Base-by-base conservation (phyloP, 2,888 invertebrate species). In the Drosophila setosimentum region DNA sequence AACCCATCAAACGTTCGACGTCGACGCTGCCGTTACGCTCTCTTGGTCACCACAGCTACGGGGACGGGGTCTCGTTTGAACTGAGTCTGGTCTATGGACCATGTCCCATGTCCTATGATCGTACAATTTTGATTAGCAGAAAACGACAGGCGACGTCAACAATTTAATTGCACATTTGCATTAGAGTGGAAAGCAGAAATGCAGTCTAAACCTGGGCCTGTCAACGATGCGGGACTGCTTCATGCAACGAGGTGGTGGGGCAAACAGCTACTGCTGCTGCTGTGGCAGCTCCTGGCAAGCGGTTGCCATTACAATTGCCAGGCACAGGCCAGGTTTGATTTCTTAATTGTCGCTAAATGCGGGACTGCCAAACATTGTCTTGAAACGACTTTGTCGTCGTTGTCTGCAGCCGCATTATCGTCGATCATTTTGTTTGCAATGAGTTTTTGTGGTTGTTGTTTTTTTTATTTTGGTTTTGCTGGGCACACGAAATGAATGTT, bases 281-380 rank as follows among this genome's bases (percentile, higher is more conserved):
- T 42, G 49, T 29, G 58, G n/a, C 62, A 68, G 68, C 84, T 88
- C 72, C 82, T 83, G 84, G 78, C 64, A 67, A 71, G 65, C 69
- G 65, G 55, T 61, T 70, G 79, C 76, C 83, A 78, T 79, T 81
- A 53, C 90, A 87, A 88, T 86, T 88, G 86, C 51, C 73, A 63
- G 59, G 73, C 64, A 58, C 75, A 70, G 78, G 66, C 78, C 76
- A 83, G 84, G 78, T 85, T 89, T 85, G 84, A 89, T 91, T 89
- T 87, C 84, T 91, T 91, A 91, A 90, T 91, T 91, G 91, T 75
- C 80, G 80, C 80, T 82, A 85, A 88, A 89, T 91, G 87, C 91
- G 91, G 91, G 89, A 82, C 84, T 61, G 71, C 60, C 81, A 49
- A 74, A 69, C 83, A 73, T 77, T 81, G 83, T 76, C 48, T 82